Evolutionary conservation across 2,888 invertebrate genomes (phyloP), one percentile per base, ranked within the genome.

Genomic region (Ophion ellenae): DNA sequence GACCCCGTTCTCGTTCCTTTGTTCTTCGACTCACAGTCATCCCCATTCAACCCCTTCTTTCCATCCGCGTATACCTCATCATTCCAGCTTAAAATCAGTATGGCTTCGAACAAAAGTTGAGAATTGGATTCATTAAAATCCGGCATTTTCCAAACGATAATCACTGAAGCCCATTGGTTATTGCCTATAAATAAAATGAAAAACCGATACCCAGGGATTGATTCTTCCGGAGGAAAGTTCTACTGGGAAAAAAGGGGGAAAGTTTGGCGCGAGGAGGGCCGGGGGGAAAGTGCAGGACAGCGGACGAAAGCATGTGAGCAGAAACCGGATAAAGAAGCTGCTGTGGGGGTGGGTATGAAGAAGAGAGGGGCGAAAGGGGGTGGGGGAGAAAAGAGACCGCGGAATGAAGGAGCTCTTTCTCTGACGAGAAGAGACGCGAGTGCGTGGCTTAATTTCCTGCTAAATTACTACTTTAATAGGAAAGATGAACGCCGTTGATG

Each of bases 401-500:
- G 88, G 90, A 91, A 88, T 88, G 89, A 77, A 81, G 90, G 28
- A 70, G 69, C 40, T 61, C 61, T 61, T 69, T 78, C 78, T 70
- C 78, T 66, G 88, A 89, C 90, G 90, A 90, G 90, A 90, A 90
- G 90, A 89, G 86, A 84, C 76, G 89, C 90, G 90, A 93, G 92
- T 94, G 93, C 94, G 92, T 93, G 91, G 93, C 93, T 93, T 94
- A 94, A 94, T 94, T 94, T 94, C 94, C 94, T 93, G 94, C 94
- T 94, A 93, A 94, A 94, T 94, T 94, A 94, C 94, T 93, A 93
- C 94, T 94, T 94, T 93, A 94, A 94, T 94, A 93, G 94, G 93
- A 94, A 94, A 94, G 93, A 94, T 94, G 94, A 94, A 94, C 94
- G 93, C 90, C 90, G 93, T 92, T 94, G 94, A 94, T 94, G 94